These are phyloP conservation scores for Falco novaeseelandiae DNA, from an alignment of 2,797 vertebrate species.

Conservation along the genomic window DNA sequence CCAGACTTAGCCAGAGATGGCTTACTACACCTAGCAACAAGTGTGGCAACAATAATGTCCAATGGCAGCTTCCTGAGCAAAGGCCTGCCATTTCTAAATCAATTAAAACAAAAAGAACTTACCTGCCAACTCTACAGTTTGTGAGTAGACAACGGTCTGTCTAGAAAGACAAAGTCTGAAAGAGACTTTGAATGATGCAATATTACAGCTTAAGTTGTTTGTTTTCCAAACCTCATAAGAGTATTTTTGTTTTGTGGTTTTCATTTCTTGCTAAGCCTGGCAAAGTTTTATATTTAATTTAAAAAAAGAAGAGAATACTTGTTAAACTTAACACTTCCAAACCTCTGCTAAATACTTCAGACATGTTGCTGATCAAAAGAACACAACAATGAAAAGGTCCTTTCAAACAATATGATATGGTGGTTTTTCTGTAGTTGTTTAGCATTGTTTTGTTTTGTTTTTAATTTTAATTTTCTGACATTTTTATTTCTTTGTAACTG, in stretches of 20 bases:
- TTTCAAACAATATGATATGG: not conserved
- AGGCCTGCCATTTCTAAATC: not conserved
- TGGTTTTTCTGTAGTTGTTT: fast-evolving
- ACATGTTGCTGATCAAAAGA: not conserved
- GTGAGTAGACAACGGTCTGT: not conserved
- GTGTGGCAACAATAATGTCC: not conserved
- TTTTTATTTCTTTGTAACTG: not conserved
- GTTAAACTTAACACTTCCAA: not conserved
- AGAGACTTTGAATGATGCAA: not conserved
- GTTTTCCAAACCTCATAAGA: not conserved
- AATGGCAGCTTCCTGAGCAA: not conserved
- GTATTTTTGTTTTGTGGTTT: not conserved
- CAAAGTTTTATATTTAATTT: not conserved
- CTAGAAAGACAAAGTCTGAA: not conserved
- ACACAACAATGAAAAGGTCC: not conserved
- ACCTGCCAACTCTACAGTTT: not conserved
- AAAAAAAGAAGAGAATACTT: not conserved
- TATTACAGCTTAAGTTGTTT: not conserved
- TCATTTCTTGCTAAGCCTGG: not conserved
- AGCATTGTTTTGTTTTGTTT: not conserved
- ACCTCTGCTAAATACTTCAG: not conserved
- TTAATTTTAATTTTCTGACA: not conserved
- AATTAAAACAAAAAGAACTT: not conserved
- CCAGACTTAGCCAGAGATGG: not conserved
- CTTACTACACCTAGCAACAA: not conserved